Evolutionary conservation across 1,140 invertebrate species (phyloP), one percentile per base, ranked within the genome.

Genomic region (Mactra quadrangularis): DNA sequence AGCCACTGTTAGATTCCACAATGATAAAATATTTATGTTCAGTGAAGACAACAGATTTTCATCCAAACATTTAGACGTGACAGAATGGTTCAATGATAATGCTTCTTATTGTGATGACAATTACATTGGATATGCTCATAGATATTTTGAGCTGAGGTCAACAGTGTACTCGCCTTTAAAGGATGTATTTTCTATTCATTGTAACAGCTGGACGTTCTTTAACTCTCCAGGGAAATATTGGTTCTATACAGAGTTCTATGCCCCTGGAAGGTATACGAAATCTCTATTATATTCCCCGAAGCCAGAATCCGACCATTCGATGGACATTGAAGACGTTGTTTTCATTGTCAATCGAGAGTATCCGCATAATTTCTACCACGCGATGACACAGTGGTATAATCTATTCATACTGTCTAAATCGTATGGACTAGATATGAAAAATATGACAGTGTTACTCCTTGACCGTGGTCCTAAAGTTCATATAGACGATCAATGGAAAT

Each of bases 381-480:
- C 87, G 1, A 85, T 88, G 70, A 86, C 87, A 2, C 86, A 89
- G 55, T 87, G 86, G 60, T 87, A 87, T 66, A 88, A 87, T 38
- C 79, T 85, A 27, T 89, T 83, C 47, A 59, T 90, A 19, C 55
- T 90, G 41, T 81, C 85, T 52, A 77, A 77, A 50, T 77, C 87
- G 33, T 88, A 89, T 50, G 78, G 82, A 29, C 50, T 68, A 6
- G 50, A 82, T 19, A 77, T 78, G 41, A 35, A 68, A 17, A 70
- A 83, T 25, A 84, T 78, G 4, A 75, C 74, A 41, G 81, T 90
- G 27, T 47, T 90, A 13, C 64, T 89, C n/a, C 41, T 88, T 25
- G 89, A 90, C 52, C 82, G 68, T 27, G 86, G 89, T 47, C 88
- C 88, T 11, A 35, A 35, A 19, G 85, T 86, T 45, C 47, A 57